Conservation (phyloP, 92 coral and sea anemone genomes). For the Porites cylindrica region DNA sequence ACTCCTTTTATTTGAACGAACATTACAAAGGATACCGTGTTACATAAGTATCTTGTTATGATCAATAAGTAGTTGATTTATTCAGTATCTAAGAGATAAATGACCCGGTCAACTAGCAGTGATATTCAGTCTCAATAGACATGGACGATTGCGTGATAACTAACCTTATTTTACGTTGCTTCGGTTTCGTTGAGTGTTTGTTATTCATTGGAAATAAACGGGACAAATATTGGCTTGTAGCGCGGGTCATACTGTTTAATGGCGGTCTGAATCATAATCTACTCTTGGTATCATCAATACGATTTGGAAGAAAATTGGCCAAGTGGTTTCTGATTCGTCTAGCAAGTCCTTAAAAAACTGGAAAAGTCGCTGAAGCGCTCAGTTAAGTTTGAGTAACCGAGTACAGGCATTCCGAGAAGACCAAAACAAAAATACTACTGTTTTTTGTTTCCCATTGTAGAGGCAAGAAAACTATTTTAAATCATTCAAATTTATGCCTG, state of each 20-base stretch:
- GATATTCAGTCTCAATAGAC: background rate
- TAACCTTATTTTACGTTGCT: constrained; percentile 1
- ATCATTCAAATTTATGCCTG: too few relatives aligned
- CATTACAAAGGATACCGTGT: constrained; percentile 35
- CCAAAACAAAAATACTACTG: too few relatives aligned
- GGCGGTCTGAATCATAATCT: background rate
- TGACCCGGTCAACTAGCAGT: background rate
- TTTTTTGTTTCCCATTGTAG: background rate
- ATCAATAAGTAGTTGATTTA: constrained; percentile 17
- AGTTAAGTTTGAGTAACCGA: too few relatives aligned
- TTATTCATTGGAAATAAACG: background rate
- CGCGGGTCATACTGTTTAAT: background rate
- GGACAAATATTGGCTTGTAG: background rate
- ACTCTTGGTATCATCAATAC: background rate
- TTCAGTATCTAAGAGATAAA: constrained; percentile 49
- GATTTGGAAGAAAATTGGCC: background rate
- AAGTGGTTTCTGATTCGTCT: background rate
- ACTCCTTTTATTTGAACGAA: constrained; percentile 32
- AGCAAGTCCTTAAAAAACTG: too few relatives aligned
- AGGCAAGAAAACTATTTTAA: background rate
- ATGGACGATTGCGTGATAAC: background rate
- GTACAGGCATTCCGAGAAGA: too few relatives aligned
- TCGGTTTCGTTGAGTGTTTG: constrained; percentile 1
- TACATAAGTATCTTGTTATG: constrained; percentile 28
- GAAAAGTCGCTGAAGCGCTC: too few relatives aligned